Conservation (phyloP, 1,140 invertebrate species). For the Coboldia fuscipes region DNA sequence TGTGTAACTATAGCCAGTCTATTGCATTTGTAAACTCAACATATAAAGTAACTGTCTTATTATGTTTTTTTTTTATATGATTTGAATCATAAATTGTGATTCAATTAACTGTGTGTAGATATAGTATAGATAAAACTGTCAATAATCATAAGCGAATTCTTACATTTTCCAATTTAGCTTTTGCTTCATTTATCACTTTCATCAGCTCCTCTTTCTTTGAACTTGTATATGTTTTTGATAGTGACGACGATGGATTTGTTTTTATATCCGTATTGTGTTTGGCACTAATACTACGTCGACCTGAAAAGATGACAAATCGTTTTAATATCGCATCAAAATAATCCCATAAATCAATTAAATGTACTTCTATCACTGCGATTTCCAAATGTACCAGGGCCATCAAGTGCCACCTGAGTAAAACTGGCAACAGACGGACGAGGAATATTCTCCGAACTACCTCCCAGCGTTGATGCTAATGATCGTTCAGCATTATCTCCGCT, state of each 20-base stretch:
- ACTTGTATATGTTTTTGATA: slow-evolving; percentile 30
- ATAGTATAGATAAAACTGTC: neutral
- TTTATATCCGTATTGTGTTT: slow-evolving; percentile 20
- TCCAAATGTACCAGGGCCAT: slow-evolving; percentile 15
- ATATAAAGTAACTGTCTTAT: too few relatives aligned
- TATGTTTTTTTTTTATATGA: too few relatives aligned
- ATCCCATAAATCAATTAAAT: neutral
- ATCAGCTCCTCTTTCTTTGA: slow-evolving; percentile 64
- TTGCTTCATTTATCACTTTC: slow-evolving; percentile 67
- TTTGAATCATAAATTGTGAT: too few relatives aligned
- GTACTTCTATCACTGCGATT: slow-evolving; percentile 22
- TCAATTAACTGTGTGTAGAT: neutral
- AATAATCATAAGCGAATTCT: slow-evolving; percentile 21
- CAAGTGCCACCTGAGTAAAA: slow-evolving; percentile 18
- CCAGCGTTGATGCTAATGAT: slow-evolving; percentile 19
- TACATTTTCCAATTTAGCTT: slow-evolving; percentile 72
- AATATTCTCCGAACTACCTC: slow-evolving; percentile 18
- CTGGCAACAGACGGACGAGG: slow-evolving; percentile 12
- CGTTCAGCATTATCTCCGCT: slow-evolving; percentile 49
- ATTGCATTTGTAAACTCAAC: neutral
- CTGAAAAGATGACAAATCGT: slow-evolving; percentile 5
- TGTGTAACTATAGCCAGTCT: too few relatives aligned
- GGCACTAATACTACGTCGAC: slow-evolving; percentile 21
- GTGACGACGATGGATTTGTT: slow-evolving; percentile 22
- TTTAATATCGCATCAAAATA: neutral